These are phyloP conservation scores for Otocyon megalotis DNA, from an alignment of 2,113 vertebrate genomes.

Conservation along the genomic window DNA sequence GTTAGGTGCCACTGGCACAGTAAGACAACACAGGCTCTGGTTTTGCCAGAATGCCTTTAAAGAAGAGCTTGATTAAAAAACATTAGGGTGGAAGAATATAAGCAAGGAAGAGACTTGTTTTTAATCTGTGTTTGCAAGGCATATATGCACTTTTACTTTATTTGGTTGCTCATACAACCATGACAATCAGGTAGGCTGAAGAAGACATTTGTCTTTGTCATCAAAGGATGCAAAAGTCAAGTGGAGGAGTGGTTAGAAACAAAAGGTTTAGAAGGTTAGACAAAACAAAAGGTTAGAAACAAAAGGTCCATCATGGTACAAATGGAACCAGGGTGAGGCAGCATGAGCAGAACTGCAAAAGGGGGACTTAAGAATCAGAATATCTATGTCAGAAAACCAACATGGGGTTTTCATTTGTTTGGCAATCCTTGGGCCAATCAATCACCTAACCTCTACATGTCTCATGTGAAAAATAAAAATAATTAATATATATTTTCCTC, in stretches of 20 bases:
- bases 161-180: neutral
- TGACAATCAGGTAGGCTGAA: neutral
- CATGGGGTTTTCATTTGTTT: neutral
- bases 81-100: neutral
- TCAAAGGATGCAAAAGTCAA: neutral
- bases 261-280: too few species aligned
- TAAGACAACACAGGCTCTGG: neutral
- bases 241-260: neutral
- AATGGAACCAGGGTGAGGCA: neutral
- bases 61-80: neutral
- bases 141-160: neutral
- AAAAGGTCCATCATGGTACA: neutral
- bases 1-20: neutral
- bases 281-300: too few species aligned
- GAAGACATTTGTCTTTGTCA: neutral
- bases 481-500: neutral
- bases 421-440: neutral
- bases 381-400: neutral
- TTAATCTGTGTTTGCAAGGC: neutral
- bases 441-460: neutral
- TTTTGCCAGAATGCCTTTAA: neutral
- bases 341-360: neutral
- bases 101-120: neutral
- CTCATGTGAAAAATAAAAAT: neutral
- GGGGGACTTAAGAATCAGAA: neutral